Conservation (phyloP, 2,888 invertebrate species). For the Ernsta delagoae region DNA sequence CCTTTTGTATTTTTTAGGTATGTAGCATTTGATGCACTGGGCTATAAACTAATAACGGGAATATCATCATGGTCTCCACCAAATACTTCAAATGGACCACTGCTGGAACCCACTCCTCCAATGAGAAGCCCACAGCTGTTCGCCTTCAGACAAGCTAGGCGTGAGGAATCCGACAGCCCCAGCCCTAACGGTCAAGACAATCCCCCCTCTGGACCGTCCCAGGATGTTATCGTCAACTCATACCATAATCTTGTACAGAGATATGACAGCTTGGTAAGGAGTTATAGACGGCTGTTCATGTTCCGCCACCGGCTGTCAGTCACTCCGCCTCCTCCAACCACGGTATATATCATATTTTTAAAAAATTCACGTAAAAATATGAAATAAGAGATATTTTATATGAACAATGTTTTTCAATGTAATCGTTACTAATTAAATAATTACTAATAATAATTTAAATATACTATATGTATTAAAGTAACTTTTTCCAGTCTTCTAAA, state of each 20-base stretch:
- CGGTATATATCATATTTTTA: slow-evolving; percentile 55
- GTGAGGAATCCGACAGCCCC: slow-evolving; percentile 55
- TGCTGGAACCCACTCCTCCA: slow-evolving; percentile 55
- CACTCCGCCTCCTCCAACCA: slow-evolving; percentile 70
- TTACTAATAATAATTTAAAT: too few species aligned
- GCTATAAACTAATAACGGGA: slow-evolving; percentile 93
- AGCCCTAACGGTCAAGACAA: slow-evolving; percentile 56
- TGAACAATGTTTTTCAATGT: too few species aligned
- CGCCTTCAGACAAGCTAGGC: slow-evolving; percentile 46
- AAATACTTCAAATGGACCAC: slow-evolving; percentile 50
- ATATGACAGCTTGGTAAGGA: slow-evolving; percentile 79
- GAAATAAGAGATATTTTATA: neutral
- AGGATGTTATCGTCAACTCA: slow-evolving; percentile 77
- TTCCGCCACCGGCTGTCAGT: slow-evolving; percentile 73
- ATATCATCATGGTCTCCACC: slow-evolving; percentile 84
- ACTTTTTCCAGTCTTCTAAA: too few species aligned
- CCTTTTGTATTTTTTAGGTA: slow-evolving; percentile 83
- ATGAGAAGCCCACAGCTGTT: slow-evolving; percentile 25
- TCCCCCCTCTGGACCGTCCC: slow-evolving; percentile 57
- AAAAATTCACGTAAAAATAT: neutral
- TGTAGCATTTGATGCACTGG: slow-evolving; percentile 93
- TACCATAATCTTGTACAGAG: slow-evolving; percentile 80
- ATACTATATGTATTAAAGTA: too few species aligned
- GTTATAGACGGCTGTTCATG: slow-evolving; percentile 79
- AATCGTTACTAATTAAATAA: too few species aligned